Evolutionary conservation across 2,797 vertebrate genomes (phyloP).

Genomic region (Antennarius maculatus): DNA sequence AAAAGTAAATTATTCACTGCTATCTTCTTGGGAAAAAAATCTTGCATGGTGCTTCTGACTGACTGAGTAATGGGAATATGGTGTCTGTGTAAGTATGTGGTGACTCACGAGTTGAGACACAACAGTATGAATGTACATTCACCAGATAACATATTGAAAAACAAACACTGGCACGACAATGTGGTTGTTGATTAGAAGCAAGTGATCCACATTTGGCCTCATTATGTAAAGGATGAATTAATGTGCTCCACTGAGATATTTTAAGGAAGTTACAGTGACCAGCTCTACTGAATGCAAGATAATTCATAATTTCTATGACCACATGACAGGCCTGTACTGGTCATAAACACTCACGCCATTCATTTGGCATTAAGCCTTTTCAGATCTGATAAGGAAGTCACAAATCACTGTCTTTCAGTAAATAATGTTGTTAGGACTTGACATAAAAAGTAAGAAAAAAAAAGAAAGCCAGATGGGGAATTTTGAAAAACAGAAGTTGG

Average conservation of each 20-base stretch:
- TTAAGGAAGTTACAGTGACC: slow-evolving; percentile 21
- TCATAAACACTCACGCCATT: slow-evolving; percentile 28
- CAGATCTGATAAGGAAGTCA: slow-evolving; percentile 2
- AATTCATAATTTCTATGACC: slow-evolving; percentile 27
- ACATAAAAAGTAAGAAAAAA: not conserved
- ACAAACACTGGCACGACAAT: slow-evolving; percentile 1
- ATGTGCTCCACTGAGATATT: slow-evolving; percentile 3
- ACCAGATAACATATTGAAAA: not conserved
- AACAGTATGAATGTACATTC: not conserved
- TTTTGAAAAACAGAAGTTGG: not conserved
- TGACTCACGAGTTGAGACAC: slow-evolving; percentile 4
- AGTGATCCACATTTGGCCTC: slow-evolving; percentile 1
- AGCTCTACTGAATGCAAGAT: slow-evolving; percentile 4
- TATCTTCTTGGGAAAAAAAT: not conserved
- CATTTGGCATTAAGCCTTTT: slow-evolving; percentile 24
- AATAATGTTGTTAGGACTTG: not conserved
- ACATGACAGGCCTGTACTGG: slow-evolving; percentile 36
- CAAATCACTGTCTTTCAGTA: slow-evolving; percentile 1
- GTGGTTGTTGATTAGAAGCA: not conserved
- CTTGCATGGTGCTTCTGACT: not conserved
- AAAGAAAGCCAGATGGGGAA: not conserved
- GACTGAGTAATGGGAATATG: not conserved
- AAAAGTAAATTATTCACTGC: not conserved
- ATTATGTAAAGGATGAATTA: slow-evolving; percentile 19
- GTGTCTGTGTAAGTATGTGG: not conserved